Base-by-base conservation (phyloP, 2,888 invertebrate genomes). In the Daptonema setosum region DNA sequence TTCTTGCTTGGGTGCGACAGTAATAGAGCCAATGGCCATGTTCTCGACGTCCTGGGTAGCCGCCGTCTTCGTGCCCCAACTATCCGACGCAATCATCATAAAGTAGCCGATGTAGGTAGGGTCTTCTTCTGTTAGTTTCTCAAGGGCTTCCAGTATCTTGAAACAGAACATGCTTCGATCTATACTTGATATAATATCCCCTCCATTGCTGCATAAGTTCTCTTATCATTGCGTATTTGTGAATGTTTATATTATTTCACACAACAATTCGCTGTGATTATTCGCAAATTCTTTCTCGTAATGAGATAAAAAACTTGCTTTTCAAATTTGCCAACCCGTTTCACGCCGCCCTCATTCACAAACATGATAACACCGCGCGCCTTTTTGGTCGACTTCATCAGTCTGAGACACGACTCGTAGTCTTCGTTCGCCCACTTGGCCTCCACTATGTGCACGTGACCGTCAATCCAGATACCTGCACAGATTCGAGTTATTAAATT, bases 21-120 rank as follows among this genome's bases (percentile, higher is more conserved):
- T 80, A 60, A 80, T 79, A 55, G 80, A 78, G 58, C 80, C 79
- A 62, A 77, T 76, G 22, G 78, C 79, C 1, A 76, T 75, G 63
- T 72, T 75, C 68, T 79, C 79, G 62, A 78, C 77, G 59, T 78
- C 77, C 59, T 77, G 71, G 1, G 80, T 79, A 0, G 80, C 79
- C 65, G 79, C 75, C 54, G 76, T 75, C 69, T 80, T 80, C 45
- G 79, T 78, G 26, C 81, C 81, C 81, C 81, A 81, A 0, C 80
- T 80, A 70, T 81, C 81, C 62, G 80, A 81, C 22, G 80, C 81
- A 50, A 81, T 76, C 79, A 81, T 82, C 65, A 80, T 75, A 64
- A 80, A 81, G 60, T 80, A 77, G 50, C 26, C 20, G 8, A 24
- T 1, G 1, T 17, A 11, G 35, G 28, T 14, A 22, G 2, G 11